Percentiles rank a stretch among this genome's conserved stretches.
phyloP scores from a whole-genome alignment of 2,113 vertebrate genomes.

The Sebastes fasciatus region DNA sequence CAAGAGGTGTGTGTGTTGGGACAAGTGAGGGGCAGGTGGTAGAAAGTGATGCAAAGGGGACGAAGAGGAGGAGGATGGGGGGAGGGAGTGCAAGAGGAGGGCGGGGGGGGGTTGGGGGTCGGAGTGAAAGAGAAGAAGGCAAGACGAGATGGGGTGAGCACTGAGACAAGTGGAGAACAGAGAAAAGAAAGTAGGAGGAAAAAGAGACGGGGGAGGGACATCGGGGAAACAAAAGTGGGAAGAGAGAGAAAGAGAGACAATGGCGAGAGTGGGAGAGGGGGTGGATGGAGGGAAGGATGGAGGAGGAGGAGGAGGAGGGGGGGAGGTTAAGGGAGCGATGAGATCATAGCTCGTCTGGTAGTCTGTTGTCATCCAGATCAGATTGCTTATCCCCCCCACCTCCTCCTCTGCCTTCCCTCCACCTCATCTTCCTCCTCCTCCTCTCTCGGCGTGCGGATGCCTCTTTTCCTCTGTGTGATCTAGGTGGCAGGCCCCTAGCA shows the following conservation, averaged over 20 bases:
- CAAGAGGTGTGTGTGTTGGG: slow-evolving; percentile 50
- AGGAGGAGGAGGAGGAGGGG: slow-evolving; percentile 32
- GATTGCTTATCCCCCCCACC: slow-evolving; percentile 73
- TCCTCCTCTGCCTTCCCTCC: slow-evolving; percentile 29
- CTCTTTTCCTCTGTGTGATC: slow-evolving; percentile 76
- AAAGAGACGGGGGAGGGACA: slow-evolving; percentile 56
- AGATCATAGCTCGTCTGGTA: slow-evolving; percentile 89
- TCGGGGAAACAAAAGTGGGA: slow-evolving; percentile 70
- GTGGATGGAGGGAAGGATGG: slow-evolving; percentile 45
- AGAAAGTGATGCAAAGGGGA: slow-evolving; percentile 67
- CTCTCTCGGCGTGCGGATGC: slow-evolving; percentile 71
- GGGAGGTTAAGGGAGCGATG: slow-evolving; percentile 78
- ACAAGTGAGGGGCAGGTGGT: slow-evolving; percentile 71
- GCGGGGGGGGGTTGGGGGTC: slow-evolving; percentile 31
- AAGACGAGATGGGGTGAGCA: slow-evolving; percentile 66
- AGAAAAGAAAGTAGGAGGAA: slow-evolving; percentile 63
- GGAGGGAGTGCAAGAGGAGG: neutral
- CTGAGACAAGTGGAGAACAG: slow-evolving; percentile 48
- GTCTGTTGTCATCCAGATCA: slow-evolving; percentile 89
- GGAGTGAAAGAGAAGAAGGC: slow-evolving; percentile 66
- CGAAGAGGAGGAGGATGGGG: slow-evolving; percentile 40
- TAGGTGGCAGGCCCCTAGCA: slow-evolving; percentile 59
- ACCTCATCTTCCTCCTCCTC: slow-evolving; percentile 24
- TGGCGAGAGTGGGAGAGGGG: slow-evolving; percentile 64
- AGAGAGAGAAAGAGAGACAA: slow-evolving; percentile 73